Percentiles rank a stretch among this genome's conserved stretches.
Evolutionary conservation across 2,113 vertebrate species (phyloP).

Genomic region (Calidris pugnax): DNA sequence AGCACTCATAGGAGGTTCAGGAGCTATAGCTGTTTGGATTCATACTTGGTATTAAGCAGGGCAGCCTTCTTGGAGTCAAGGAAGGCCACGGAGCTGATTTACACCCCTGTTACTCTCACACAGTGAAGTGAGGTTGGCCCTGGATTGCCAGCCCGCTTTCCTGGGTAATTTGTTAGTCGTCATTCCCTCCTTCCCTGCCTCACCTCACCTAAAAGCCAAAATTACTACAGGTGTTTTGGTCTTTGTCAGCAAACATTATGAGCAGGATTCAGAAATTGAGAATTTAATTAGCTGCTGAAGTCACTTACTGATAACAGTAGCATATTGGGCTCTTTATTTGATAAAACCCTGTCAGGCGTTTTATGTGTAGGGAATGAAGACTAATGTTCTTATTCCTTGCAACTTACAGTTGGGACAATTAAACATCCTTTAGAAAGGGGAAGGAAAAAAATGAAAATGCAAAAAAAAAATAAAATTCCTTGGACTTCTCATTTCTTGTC

Average conservation of each 20-base stretch:
- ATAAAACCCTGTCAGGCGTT: conserved; percentile 59
- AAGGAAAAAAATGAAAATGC: background rate
- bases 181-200: background rate
- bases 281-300: conserved; percentile 69
- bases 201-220: conserved; percentile 2
- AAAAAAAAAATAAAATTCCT: background rate
- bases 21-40: background rate
- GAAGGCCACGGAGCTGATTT: background rate
- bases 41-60: background rate
- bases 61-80: background rate
- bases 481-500: background rate
- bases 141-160: background rate
- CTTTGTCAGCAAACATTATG: conserved; percentile 56
- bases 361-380: conserved; percentile 55
- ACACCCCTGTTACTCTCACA: background rate
- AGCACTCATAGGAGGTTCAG: background rate
- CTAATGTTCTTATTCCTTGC: conserved; percentile 43
- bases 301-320: conserved; percentile 56
- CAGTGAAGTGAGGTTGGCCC: background rate
- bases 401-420: background rate
- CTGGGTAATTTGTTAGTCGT: background rate
- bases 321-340: conserved; percentile 67
- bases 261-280: conserved; percentile 51
- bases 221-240: conserved; percentile 26
- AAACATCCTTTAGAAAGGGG: background rate